These are phyloP conservation scores for Neocrepidodera transversa DNA, from an alignment of 2,888 invertebrate species.

Conservation along the genomic window DNA sequence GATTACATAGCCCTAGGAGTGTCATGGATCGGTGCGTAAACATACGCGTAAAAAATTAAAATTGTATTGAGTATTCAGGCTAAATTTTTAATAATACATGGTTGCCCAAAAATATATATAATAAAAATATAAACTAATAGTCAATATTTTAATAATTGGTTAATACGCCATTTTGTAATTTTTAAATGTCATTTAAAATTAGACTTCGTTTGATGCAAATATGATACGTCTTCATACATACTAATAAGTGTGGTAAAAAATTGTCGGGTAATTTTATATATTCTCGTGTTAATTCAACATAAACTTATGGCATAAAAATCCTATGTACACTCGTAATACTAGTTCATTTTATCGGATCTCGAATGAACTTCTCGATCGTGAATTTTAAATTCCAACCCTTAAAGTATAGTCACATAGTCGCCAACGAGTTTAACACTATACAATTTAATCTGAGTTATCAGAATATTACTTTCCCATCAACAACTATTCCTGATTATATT, in stretches of 20 bases:
- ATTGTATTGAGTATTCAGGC: too few relatives aligned
- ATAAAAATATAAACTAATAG: too few relatives aligned
- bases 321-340: slow-evolving; percentile 3
- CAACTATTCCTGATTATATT: slow-evolving; percentile 17
- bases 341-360: background rate
- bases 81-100: too few relatives aligned
- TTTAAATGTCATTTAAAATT: too few relatives aligned
- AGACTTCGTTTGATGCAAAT: too few relatives aligned
- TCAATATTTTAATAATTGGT: too few relatives aligned
- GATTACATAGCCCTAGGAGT: slow-evolving; percentile 2
- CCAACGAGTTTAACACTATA: slow-evolving; percentile 10
- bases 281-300: background rate
- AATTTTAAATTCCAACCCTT: slow-evolving; percentile 12
- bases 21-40: background rate
- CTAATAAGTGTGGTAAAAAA: too few relatives aligned
- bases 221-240: too few relatives aligned
- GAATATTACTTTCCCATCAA: slow-evolving; percentile 17
- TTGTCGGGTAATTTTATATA: too few relatives aligned
- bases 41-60: background rate
- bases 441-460: slow-evolving; percentile 18
- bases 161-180: too few relatives aligned
- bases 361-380: background rate
- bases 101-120: too few relatives aligned
- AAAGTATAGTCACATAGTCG: slow-evolving; percentile 5
- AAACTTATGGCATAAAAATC: background rate